Conservation (phyloP, 2,888 invertebrate species). For the Taphrorychus bicolor region DNA sequence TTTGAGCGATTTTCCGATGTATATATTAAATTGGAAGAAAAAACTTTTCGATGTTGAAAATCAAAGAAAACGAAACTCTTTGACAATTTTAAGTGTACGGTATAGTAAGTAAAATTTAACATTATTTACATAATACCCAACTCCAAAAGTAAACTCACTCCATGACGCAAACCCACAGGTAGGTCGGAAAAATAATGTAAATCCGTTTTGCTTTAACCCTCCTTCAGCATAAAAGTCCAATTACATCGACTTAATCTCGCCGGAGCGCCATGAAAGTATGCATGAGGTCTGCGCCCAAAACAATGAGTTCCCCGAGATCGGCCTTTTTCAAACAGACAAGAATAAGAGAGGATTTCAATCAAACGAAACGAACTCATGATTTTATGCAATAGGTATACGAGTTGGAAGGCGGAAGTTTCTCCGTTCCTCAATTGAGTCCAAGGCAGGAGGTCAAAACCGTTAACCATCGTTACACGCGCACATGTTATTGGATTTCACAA, state of each 20-base stretch:
- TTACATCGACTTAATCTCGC: conserved; percentile 37
- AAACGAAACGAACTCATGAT: conserved; percentile 63
- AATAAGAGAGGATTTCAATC: conserved; percentile 63
- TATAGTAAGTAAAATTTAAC: too few relatives aligned
- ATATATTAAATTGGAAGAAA: too few relatives aligned
- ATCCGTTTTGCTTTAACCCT: conserved; percentile 33
- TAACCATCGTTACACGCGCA: too few relatives aligned
- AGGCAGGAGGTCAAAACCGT: background rate
- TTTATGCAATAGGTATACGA: conserved; percentile 61
- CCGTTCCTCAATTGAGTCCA: background rate
- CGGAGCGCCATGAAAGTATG: conserved; percentile 57
- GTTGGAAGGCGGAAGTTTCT: conserved; percentile 32
- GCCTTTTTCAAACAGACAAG: conserved; percentile 54
- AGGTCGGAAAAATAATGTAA: conserved; percentile 21
- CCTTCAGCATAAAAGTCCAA: conserved; percentile 38
- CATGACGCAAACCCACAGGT: conserved; percentile 13
- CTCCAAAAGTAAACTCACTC: too few relatives aligned
- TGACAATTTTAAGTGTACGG: too few relatives aligned
- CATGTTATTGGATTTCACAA: too few relatives aligned
- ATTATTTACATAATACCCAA: too few relatives aligned
- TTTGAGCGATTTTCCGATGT: too few relatives aligned
- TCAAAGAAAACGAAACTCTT: too few relatives aligned
- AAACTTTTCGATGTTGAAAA: too few relatives aligned
- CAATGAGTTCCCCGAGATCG: conserved; percentile 55
- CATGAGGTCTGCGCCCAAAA: conserved; percentile 58